Conservation (phyloP, 2,797 vertebrate species). For the Melopsittacus undulatus region DNA sequence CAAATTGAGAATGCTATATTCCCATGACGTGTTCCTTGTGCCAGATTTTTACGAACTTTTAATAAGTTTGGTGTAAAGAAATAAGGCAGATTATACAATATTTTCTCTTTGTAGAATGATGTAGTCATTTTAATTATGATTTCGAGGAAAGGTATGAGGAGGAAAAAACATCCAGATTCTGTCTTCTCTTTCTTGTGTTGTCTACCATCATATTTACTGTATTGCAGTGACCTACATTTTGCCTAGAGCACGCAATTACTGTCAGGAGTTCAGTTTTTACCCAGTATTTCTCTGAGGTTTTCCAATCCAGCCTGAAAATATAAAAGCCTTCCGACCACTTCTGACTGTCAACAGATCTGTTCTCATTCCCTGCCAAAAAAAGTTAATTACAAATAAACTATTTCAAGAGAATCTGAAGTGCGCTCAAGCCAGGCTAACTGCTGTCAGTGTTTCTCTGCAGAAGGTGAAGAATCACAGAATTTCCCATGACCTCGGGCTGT, state of each 20-base stretch:
- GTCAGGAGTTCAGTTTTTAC: not conserved
- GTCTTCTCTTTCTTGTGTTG: not conserved
- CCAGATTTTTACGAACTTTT: not conserved
- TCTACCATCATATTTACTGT: not conserved
- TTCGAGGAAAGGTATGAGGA: not conserved
- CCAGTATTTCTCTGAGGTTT: not conserved
- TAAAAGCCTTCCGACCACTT: not conserved
- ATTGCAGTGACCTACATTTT: not conserved
- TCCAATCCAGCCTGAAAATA: not conserved
- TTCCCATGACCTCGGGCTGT: conserved; percentile 24
- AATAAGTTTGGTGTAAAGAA: not conserved
- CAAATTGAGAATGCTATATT: not conserved
- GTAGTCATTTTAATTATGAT: not conserved
- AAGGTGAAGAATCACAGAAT: not conserved
- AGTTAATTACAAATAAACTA: conserved; percentile 1
- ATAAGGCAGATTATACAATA: not conserved
- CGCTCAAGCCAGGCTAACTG: not conserved
- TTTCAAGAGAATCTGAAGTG: conserved; percentile 12
- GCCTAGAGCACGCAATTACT: not conserved
- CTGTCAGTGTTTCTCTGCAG: not conserved
- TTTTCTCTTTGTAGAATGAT: not conserved
- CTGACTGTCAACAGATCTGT: not conserved
- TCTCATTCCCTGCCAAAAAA: not conserved
- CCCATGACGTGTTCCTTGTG: not conserved
- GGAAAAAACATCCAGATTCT: not conserved